Evolutionary conservation across 2,797 vertebrate genomes (phyloP).

Genomic region (Hemitrygon akajei): DNA sequence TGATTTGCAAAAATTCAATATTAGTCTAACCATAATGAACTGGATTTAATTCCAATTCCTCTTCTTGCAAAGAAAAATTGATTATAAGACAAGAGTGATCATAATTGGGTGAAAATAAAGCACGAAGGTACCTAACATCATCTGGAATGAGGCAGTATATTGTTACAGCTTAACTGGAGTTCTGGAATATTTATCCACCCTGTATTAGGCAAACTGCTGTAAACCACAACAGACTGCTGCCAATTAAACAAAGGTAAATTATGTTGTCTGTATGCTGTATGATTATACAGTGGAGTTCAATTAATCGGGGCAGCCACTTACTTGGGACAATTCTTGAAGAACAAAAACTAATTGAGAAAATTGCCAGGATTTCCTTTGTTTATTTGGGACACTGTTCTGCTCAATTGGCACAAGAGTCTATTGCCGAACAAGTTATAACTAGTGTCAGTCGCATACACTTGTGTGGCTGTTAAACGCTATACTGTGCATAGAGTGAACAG

Average conservation of each 20-base stretch:
- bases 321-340: too few species aligned
- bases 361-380: too few species aligned
- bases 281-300: neutral
- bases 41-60: slow-evolving; percentile 33
- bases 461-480: too few species aligned
- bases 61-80: slow-evolving; percentile 5
- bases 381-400: too few species aligned
- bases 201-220: neutral
- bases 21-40: slow-evolving; percentile 29
- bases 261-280: neutral
- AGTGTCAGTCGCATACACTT: too few species aligned
- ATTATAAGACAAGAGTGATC: slow-evolving; percentile 5
- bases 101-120: slow-evolving; percentile 34
- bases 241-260: neutral
- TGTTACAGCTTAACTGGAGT: slow-evolving; percentile 9
- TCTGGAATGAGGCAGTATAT: neutral
- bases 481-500: too few species aligned
- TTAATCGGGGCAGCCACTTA: too few species aligned
- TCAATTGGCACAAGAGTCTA: too few species aligned
- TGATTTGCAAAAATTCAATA: slow-evolving; percentile 34
- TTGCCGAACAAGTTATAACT: too few species aligned
- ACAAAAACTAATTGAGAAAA: too few species aligned
- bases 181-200: slow-evolving; percentile 20
- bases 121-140: neutral
- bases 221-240: neutral